Base-by-base conservation (phyloP, 2,888 invertebrate species). In the Sialis fuliginosa region DNA sequence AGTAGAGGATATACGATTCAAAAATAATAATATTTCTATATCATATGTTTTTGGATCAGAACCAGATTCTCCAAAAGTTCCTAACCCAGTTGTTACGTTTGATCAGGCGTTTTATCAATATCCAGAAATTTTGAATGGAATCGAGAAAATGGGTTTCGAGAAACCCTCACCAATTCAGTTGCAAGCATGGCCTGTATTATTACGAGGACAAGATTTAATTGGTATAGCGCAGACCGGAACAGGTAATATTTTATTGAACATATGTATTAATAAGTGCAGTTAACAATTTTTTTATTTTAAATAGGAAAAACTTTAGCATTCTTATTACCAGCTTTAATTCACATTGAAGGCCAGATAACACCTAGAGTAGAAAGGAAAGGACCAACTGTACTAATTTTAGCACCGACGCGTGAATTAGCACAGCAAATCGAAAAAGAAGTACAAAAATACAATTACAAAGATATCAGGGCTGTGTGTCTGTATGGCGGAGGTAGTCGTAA, bases 221-320 rank as follows among this genome's bases (percentile, higher is more conserved):
- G 96, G 96, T 6, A 95, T 97, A 53, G 96, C 96, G 1, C 95
- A 93, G 67, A 91, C 91, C 6, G 90, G 90, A 48, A 89, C 89
- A 12, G 77, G 22, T 22, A 22, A 22, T 22, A 22, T 22, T 22
- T 22, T 2, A 22, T 22, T 22, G 22, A 22, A 75, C 62, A 60
- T 57, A 22, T 4, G 22, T 22, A 22, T 22, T 22, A 4, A 10
- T 12, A 9, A 10, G 5, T 8, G 6, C 5, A 32, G 30, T 45
- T n/a, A 37, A 13, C 8, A 37, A 12, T n/a, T 7, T 48, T 33
- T 22, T 41, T 39, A 33, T 45, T 46, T 50, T 49, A 65, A 68
- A 59, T 91, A 22, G 22, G 93, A 0, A 97, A 97, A 68, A 97
- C 97, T 0, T 68, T 97, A 48, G 96, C 93, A 0, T 96, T 93